These are phyloP conservation scores for Astropecten irregularis DNA, from an alignment of 53 echinoderm and acorn worm genomes.

Conservation along the genomic window DNA sequence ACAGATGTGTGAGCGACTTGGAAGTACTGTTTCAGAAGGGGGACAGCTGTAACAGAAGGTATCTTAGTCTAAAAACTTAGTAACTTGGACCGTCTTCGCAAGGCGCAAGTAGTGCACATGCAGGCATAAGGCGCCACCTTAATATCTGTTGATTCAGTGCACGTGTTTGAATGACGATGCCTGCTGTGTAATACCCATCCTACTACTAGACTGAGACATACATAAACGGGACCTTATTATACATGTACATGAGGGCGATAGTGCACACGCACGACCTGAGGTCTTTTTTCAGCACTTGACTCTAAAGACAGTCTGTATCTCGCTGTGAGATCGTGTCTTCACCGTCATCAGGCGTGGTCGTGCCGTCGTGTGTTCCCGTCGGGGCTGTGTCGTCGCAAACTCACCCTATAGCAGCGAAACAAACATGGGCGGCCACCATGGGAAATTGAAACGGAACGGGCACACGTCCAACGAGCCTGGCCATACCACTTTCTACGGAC, in stretches of 20 bases:
- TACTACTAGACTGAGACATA: neutral
- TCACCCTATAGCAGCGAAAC: neutral
- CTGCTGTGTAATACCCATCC: neutral
- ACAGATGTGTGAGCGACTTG: too few species aligned
- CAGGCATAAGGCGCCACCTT: too few species aligned
- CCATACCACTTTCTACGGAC: slow-evolving; percentile 48
- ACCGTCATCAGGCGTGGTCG: slow-evolving; percentile 29
- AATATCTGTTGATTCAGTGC: slow-evolving; percentile 28
- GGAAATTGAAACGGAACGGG: slow-evolving; percentile 39
- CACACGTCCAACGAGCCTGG: slow-evolving; percentile 10
- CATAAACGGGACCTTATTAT: neutral
- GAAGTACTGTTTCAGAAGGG: too few species aligned
- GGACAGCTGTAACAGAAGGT: too few species aligned
- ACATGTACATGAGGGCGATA: neutral
- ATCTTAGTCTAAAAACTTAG: too few species aligned
- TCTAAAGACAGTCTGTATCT: neutral
- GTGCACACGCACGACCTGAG: neutral
- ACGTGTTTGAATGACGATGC: neutral
- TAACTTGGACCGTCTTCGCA: too few species aligned
- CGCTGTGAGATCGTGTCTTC: neutral
- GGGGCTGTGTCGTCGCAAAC: neutral
- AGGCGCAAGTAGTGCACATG: too few species aligned
- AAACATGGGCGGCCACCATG: slow-evolving; percentile 59
- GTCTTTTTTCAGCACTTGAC: too few species aligned
- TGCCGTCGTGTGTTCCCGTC: neutral